Base-by-base conservation (phyloP, 37 sponge, comb jelly and placozoan genomes). In the Amphimedon queenslandica region DNA sequence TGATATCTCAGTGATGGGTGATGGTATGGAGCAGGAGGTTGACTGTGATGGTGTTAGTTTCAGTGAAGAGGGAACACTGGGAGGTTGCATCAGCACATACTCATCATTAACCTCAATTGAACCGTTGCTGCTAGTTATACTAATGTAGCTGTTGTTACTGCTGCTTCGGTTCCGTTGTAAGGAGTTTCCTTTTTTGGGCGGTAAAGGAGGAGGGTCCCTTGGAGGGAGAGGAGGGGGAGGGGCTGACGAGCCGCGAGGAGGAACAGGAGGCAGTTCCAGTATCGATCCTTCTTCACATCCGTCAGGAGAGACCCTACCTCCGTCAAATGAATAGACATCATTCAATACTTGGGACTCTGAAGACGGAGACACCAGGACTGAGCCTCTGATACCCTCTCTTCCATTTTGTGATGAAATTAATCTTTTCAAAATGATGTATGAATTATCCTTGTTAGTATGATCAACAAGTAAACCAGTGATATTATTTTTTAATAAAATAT, bases 21-120 rank as follows among this genome's bases (percentile, higher is more conserved):
- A 61, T 61, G 70, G 35, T 10, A 42, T 27, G 39, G 67, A 34
- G 78, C 42, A 29, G 53, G 37, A 31, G 21, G 1, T 61, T 25
- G 3, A 20, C n/a, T 34, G 21, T 4, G 68, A 35, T 24, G 53
- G 53, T 8, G 53, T 47, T 8, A 47, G 13, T 47, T 47, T 47
- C 53, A 37, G 68, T 66, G 68, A 33, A 13, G 70, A 3, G 35
- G 67, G 31, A 39, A 32, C 38, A 2, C 36, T 21, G 13, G 40
- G 70, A 8, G 70, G 47, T 25, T 82, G 75, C 82, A 82, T 82
- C 37, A 82, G 24, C 4, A 82, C 70, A 41, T 82, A 82, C 4
- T 81, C 82, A 18, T 81, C 74, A n/a, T n/a, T n/a, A 23, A 56
- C 38, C 13, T 73, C 74, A 1, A 38, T 2, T 21, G 70, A 69